Conservation (phyloP, 2,888 invertebrate species). For the Julus scanicus region DNA sequence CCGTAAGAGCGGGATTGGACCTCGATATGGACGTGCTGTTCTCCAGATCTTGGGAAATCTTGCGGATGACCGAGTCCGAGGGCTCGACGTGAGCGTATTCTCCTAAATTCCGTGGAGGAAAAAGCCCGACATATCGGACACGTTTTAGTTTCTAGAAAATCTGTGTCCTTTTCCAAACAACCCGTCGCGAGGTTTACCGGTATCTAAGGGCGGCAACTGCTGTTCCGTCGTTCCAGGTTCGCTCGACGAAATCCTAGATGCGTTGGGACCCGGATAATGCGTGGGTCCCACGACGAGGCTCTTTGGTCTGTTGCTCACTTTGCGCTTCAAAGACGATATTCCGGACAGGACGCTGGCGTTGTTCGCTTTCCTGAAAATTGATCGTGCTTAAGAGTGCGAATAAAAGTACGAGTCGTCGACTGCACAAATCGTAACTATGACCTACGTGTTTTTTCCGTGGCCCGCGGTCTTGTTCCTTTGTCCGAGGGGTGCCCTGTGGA, state of each 20-base stretch:
- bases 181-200: not conserved
- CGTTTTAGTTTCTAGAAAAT: too few species aligned
- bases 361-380: slow-evolving; percentile 44
- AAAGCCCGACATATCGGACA: not conserved
- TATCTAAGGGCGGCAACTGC: slow-evolving; percentile 51
- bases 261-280: not conserved
- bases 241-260: slow-evolving; percentile 34
- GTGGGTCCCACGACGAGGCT: slow-evolving; percentile 50
- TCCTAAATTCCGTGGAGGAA: not conserved
- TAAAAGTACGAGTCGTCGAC: too few species aligned
- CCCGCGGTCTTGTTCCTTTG: not conserved
- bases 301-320: slow-evolving; percentile 54
- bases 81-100: not conserved
- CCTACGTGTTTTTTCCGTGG: not conserved
- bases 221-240: slow-evolving; percentile 56
- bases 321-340: slow-evolving; percentile 54
- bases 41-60: not conserved
- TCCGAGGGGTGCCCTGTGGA: slow-evolving; percentile 55
- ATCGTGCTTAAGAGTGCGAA: not conserved
- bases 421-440: not conserved
- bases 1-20: not conserved
- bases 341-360: slow-evolving; percentile 40
- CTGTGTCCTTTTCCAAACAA: too few species aligned
- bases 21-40: not conserved
- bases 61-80: not conserved